Evolutionary conservation across 2,797 vertebrate genomes (phyloP).

Genomic region (Sebastes wilsoni): DNA sequence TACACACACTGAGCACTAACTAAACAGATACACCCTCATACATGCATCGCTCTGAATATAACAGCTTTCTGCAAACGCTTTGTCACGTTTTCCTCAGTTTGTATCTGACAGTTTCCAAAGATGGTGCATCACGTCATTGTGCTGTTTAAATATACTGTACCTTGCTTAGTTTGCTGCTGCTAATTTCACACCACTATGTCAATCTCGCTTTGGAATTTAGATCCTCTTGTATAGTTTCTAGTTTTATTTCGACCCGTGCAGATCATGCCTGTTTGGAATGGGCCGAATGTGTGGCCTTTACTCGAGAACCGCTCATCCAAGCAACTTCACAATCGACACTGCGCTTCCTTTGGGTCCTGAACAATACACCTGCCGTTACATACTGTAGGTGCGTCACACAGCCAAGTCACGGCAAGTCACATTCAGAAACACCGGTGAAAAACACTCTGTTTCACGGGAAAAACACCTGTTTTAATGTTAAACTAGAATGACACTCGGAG

Average conservation of each 20-base stretch:
- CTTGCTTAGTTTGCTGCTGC: not conserved
- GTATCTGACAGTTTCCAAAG: not conserved
- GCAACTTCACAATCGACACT: not conserved
- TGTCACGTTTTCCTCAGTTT: not conserved
- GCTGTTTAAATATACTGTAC: not conserved
- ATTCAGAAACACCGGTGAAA: not conserved
- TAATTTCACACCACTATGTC: not conserved
- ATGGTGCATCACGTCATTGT: not conserved
- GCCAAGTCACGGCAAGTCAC: not conserved
- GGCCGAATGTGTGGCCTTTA: not conserved
- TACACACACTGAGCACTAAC: conserved; percentile 25
- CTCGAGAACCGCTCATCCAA: not conserved
- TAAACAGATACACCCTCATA: conserved; percentile 14
- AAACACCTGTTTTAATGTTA: too few relatives aligned
- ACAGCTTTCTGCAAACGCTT: not conserved
- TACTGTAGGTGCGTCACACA: not conserved
- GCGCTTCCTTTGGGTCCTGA: not conserved
- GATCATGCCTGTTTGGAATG: not conserved
- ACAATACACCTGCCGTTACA: not conserved
- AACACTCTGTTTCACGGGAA: too few relatives aligned
- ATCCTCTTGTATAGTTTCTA: not conserved
- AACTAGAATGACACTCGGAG: too few relatives aligned
- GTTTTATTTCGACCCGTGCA: not conserved
- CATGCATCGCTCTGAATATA: not conserved
- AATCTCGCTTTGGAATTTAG: not conserved